phyloP scores from a whole-genome alignment of 2,797 vertebrate genomes.

The Ispidina lecontei region DNA sequence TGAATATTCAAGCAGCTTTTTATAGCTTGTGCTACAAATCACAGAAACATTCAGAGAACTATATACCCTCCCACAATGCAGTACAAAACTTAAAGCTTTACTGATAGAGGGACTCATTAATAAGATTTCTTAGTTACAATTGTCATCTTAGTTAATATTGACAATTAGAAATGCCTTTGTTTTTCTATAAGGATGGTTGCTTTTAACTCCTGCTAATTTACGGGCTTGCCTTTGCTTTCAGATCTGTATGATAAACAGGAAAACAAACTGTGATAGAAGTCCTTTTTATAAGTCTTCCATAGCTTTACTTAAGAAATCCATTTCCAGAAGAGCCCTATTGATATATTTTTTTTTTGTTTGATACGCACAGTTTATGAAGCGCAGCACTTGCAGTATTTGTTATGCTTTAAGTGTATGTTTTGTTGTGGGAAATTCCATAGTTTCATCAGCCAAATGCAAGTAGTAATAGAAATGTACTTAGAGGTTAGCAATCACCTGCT shows the following conservation, averaged over 20 bases:
- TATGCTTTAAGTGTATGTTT: neutral
- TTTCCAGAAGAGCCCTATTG: neutral
- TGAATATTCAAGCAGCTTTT: neutral
- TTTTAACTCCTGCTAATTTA: slow-evolving; percentile 28
- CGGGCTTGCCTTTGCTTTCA: slow-evolving; percentile 40
- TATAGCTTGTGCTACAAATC: neutral
- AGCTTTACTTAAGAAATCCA: slow-evolving; percentile 16
- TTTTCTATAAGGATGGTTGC: slow-evolving; percentile 12
- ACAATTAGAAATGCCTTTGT: neutral
- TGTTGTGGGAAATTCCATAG: neutral
- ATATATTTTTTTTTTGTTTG: neutral
- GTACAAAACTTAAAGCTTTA: neutral
- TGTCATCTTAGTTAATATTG: slow-evolving; percentile 26
- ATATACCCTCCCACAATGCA: neutral
- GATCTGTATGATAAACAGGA: neutral
- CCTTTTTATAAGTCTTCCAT: slow-evolving; percentile 30
- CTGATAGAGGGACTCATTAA: neutral
- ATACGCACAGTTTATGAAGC: neutral
- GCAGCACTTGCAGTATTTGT: neutral
- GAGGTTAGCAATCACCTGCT: neutral
- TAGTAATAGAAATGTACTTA: neutral
- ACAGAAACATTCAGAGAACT: neutral
- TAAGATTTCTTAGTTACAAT: slow-evolving; percentile 10
- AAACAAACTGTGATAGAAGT: slow-evolving; percentile 7
- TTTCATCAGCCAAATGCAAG: slow-evolving; percentile 7